Evolutionary conservation across 2,113 vertebrate species (phyloP), one percentile per base, ranked within the genome.

Genomic region (Paralichthys olivaceus): DNA sequence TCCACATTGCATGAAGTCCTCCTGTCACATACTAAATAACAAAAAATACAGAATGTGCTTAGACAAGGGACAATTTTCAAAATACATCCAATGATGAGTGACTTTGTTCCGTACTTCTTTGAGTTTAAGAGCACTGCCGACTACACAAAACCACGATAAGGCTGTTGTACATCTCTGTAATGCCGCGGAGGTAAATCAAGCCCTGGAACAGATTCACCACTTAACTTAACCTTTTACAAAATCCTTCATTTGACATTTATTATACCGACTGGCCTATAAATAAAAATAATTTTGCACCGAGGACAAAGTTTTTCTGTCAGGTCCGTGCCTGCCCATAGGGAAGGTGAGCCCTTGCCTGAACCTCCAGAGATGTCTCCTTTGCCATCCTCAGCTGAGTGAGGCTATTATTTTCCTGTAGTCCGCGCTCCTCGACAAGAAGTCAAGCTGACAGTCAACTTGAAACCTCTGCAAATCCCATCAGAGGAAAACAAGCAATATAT

Each of bases 241-340:
- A 79, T 49, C 73, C 83, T 84, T 85, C 62, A 75, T 69, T 86
- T 88, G 84, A 88, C 78, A 82, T 88, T 80, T 80, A 77, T 71
- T 60, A 73, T 69, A 65, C 77, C 49, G 56, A 37, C 45, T 15
- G 45, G 45, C 73, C 75, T 90, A 85, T 67, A 86, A 80, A 90
- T 90, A 85, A 86, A 84, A 83, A 75, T 67, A 63, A 78, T 81
- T 79, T 81, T 63, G 67, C 26, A 62, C 66, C n/a, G 69, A 79
- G 81, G 75, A 77, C 72, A 77, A 60, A 34, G 28, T 51, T 78
- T 68, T 62, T 83, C 34, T 88, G 54, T 22, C 22, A 34, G 60
- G 59, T 72, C 34, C 55, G 54, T 72, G 49, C 25, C 53, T 81
- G 77, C 81, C 83, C 54, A 70, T 79, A 72, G 65, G 86, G 85